Conservation (phyloP, 2,888 invertebrate species). For the Pachydiplax longipennis region DNA sequence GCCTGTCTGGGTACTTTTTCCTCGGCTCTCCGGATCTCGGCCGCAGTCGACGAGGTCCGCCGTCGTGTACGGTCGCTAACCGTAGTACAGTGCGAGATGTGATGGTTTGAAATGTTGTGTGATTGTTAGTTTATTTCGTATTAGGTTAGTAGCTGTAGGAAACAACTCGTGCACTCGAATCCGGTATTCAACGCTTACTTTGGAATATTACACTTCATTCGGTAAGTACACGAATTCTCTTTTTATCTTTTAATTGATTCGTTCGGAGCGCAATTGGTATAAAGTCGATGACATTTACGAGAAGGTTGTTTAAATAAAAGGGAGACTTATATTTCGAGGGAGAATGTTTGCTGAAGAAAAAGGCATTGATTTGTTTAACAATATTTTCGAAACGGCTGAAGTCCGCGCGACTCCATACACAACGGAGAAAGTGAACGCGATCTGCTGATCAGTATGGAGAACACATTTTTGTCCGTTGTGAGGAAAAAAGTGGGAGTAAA, state of each 20-base stretch:
- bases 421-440: slow-evolving; percentile 18
- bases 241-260: neutral
- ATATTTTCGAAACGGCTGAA: neutral
- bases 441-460: neutral
- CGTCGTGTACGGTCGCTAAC: slow-evolving; percentile 31
- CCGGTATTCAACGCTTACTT: slow-evolving; percentile 11
- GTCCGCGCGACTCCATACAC: neutral
- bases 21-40: neutral
- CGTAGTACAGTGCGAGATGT: slow-evolving; percentile 27
- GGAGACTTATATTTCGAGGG: too few relatives aligned
- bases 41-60: slow-evolving; percentile 39
- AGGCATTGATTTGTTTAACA: neutral
- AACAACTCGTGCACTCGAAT: neutral
- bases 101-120: slow-evolving; percentile 32
- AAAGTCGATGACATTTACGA: too few relatives aligned
- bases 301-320: too few relatives aligned
- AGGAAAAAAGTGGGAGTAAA: neutral
- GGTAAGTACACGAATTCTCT: neutral
- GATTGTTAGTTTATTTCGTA: slow-evolving; percentile 11
- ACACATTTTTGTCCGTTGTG: neutral
- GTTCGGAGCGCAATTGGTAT: neutral
- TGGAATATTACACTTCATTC: neutral
- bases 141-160: slow-evolving; percentile 37
- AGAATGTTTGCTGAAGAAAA: too few relatives aligned
- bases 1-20: neutral